Percentiles rank a stretch among this genome's conserved stretches.
phyloP scores from a whole-genome alignment of 2,797 vertebrate genomes.

The Clarias laeviceps region DNA sequence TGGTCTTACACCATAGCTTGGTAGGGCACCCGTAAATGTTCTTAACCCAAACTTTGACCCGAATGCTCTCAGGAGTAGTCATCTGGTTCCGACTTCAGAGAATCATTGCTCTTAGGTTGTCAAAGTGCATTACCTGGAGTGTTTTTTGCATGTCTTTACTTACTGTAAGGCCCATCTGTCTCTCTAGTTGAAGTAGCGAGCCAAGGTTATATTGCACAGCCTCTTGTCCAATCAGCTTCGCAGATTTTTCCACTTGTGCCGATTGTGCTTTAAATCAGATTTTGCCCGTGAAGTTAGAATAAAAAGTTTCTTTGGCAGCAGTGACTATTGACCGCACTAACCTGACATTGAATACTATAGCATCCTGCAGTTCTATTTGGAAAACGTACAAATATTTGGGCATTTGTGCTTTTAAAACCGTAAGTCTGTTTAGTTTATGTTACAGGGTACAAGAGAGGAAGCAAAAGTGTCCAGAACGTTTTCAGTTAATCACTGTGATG shows the following conservation, averaged over 20 bases:
- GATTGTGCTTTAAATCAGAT: conserved; percentile 27
- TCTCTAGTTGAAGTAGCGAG: conserved; percentile 34
- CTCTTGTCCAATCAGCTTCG: conserved; percentile 45
- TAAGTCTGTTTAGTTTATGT: conserved; percentile 18
- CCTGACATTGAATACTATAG: conserved; percentile 1
- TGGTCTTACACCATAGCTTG: conserved; percentile 45
- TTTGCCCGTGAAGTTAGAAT: conserved; percentile 37
- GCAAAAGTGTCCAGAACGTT: conserved; percentile 17
- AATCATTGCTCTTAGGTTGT: conserved; percentile 30
- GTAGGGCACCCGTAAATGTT: conserved; percentile 38
- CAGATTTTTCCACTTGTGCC: conserved; percentile 50
- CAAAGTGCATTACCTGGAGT: conserved; percentile 29
- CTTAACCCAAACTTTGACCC: conserved; percentile 44
- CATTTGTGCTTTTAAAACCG: background rate
- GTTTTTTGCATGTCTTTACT: conserved; percentile 31
- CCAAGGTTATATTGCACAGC: conserved; percentile 27
- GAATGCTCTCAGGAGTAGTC: conserved; percentile 23
- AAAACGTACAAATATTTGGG: conserved; percentile 18
- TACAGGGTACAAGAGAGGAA: background rate
- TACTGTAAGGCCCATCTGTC: conserved; percentile 28
- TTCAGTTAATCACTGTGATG: conserved; percentile 32
- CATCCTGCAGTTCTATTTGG: conserved; percentile 36
- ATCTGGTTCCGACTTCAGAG: conserved; percentile 32
- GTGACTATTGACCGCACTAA: conserved; percentile 7
- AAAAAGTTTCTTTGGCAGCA: conserved; percentile 39